Percentiles rank a stretch among this genome's conserved stretches.
Evolutionary conservation across 2,797 vertebrate species (phyloP).

Genomic region (Manis pentadactyla): DNA sequence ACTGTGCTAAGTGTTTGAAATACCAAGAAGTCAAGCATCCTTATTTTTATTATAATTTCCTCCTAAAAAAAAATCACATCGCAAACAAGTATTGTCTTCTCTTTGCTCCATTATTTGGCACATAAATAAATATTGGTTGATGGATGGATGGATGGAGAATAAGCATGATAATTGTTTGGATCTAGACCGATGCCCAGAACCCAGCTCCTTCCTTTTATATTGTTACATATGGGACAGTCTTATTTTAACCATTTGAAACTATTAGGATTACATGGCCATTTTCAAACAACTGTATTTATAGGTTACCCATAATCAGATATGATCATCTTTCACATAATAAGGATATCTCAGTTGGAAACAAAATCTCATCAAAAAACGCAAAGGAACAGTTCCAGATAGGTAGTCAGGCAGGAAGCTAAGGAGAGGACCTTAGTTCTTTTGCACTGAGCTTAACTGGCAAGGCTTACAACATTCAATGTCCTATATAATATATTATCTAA

Average conservation of each 20-base stretch:
- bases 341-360: not conserved
- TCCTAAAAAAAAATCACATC: not conserved
- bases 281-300: conserved; percentile 20
- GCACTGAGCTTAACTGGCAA: not conserved
- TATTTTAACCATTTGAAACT: conserved; percentile 6
- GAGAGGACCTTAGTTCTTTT: not conserved
- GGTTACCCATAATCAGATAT: not conserved
- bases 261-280: not conserved
- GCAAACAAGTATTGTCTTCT: not conserved
- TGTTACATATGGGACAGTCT: not conserved
- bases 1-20: not conserved
- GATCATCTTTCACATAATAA: not conserved
- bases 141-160: not conserved
- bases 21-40: not conserved
- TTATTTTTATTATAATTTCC: not conserved
- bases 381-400: not conserved
- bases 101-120: not conserved
- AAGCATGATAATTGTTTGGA: not conserved
- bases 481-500: not conserved
- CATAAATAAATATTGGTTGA: not conserved
- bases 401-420: not conserved
- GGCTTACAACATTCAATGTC: not conserved
- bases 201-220: not conserved
- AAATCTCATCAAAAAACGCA: not conserved
- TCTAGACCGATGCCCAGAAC: not conserved